Evolutionary conservation across 1,140 invertebrate species (phyloP), one percentile per base, ranked within the genome.

Genomic region (Aphis gossypii): DNA sequence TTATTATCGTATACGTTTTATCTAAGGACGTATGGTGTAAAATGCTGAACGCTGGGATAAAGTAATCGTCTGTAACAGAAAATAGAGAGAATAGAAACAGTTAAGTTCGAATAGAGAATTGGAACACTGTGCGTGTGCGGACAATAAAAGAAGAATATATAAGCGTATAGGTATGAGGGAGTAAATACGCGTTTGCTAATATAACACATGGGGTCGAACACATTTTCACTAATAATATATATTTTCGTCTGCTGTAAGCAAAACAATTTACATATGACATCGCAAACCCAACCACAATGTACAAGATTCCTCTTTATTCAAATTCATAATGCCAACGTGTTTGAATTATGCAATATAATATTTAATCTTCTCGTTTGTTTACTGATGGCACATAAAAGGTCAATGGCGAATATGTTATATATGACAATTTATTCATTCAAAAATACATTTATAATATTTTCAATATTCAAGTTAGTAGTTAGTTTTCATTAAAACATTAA

Each of bases 221-320:
- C 60, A n/a, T 76, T 76, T 76, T 76, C 30, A 25, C 30, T 68
- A 76, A 76, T 76, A 76, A 76, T 76, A n/a, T 76, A n/a, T 76
- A 76, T 76, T 76, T 76, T 76, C 30, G n/a, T 76, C 60, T 76
- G 30, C 23, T 76, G 60, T 76, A 35, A 76, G 18, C 60, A 76
- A 76, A 76, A n/a, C 30, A 76, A 76, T n/a, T 76, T 76, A 76
- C 60, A 76, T 76, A 76, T n/a, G 14, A 76, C 60, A n/a, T 76
- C 60, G 14, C 30, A n/a, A 35, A 76, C 60, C 60, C 14, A 30
- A n/a, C 5, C 60, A 18, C 14, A 18, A n/a, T 30, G 0, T n/a
- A 18, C 60, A n/a, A n/a, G 60, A 18, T n/a, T n/a, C 14, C 9
- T 76, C 60, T 76, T 76, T 76, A n/a, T 76, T n/a, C 14, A n/a